Evolutionary conservation across 1,140 invertebrate species (phyloP).

Genomic region (Drosophila kanapiae): DNA sequence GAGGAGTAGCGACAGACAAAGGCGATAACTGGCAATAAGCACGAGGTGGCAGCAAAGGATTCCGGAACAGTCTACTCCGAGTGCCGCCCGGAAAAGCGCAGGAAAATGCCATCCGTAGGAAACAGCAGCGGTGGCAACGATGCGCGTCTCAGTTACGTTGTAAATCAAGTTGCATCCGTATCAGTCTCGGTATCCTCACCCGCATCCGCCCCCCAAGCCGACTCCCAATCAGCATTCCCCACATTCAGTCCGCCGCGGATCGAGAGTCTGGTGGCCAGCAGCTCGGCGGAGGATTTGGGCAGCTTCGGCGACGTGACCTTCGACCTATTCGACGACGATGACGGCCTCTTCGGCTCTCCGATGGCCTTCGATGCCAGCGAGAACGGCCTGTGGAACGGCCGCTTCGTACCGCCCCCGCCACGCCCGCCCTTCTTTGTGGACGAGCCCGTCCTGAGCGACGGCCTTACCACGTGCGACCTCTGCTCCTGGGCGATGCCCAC

Average conservation of each 20-base stretch:
- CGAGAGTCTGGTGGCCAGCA: slow-evolving; percentile 78
- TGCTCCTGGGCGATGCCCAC: slow-evolving; percentile 88
- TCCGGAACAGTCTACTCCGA: slow-evolving; percentile 14
- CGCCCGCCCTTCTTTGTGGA: slow-evolving; percentile 88
- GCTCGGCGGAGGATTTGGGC: slow-evolving; percentile 76
- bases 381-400: slow-evolving; percentile 89
- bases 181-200: slow-evolving; percentile 24
- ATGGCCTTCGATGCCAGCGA: slow-evolving; percentile 87
- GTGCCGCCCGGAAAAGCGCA: slow-evolving; percentile 18
- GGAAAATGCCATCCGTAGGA: slow-evolving; percentile 77
- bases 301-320: slow-evolving; percentile 81
- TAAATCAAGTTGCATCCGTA: slow-evolving; percentile 73
- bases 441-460: slow-evolving; percentile 87
- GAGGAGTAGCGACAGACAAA: slow-evolving; percentile 40
- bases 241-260: slow-evolving; percentile 75
- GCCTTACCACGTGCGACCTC: slow-evolving; percentile 90
- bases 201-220: slow-evolving; percentile 14
- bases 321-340: slow-evolving; percentile 86
- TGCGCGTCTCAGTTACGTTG: slow-evolving; percentile 76
- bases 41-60: slow-evolving; percentile 52
- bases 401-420: slow-evolving; percentile 89
- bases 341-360: slow-evolving; percentile 87
- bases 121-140: slow-evolving; percentile 70
- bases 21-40: slow-evolving; percentile 42
- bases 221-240: slow-evolving; percentile 42